These are phyloP conservation scores for Harmothoe impar DNA, from an alignment of 2,888 invertebrate genomes.

Conservation along the genomic window DNA sequence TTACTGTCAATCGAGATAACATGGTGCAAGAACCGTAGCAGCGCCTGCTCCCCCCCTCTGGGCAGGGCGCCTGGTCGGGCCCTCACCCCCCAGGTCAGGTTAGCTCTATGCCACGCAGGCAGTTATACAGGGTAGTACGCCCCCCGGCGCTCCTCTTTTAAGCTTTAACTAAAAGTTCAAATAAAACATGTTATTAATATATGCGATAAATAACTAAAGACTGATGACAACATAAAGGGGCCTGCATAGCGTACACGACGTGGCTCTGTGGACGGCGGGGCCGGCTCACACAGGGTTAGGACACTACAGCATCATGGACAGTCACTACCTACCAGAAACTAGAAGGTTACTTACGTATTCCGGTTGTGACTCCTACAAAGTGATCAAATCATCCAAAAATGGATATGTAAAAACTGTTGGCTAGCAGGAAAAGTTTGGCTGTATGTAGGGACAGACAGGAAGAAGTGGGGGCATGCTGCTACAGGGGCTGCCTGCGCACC, in stretches of 20 bases:
- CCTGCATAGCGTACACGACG: constrained; percentile 46
- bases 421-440: constrained; percentile 55
- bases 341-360: constrained; percentile 60
- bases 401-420: constrained; percentile 55
- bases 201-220: constrained; percentile 25
- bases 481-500: too few species aligned
- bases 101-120: not conserved
- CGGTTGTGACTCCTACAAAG: constrained; percentile 62
- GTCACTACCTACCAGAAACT: constrained; percentile 61
- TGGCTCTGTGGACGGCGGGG: not conserved
- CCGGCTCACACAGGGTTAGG: constrained; percentile 26
- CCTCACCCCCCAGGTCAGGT: too few species aligned
- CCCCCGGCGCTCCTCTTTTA: not conserved
- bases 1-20: constrained; percentile 50
- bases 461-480: not conserved
- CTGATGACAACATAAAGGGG: not conserved
- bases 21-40: constrained; percentile 53
- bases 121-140: not conserved
- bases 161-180: constrained; percentile 19
- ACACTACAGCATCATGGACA: constrained; percentile 12
- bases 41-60: not conserved
- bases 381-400: constrained; percentile 61
- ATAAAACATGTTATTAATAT: not conserved
- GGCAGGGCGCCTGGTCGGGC: too few species aligned
- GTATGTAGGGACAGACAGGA: not conserved